These are phyloP conservation scores for Ophion slaviceki DNA, from an alignment of 2,888 invertebrate genomes.

Conservation along the genomic window DNA sequence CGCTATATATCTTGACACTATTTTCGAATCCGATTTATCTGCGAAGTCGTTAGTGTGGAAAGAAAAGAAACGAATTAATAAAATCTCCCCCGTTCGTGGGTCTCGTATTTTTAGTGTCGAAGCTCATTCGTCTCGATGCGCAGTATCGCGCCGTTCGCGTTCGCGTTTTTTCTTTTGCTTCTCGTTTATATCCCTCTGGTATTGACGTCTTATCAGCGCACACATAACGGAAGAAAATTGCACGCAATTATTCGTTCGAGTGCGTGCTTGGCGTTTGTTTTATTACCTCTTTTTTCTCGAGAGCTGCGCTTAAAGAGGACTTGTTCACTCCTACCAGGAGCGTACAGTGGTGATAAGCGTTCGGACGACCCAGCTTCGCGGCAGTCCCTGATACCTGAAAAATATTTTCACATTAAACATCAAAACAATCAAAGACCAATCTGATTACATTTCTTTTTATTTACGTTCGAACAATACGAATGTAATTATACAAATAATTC, in stretches of 20 bases:
- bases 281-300: conserved; percentile 91
- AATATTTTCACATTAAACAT: conserved; percentile 19
- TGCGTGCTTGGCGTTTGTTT: conserved; percentile 47
- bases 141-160: not conserved
- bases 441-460: not conserved
- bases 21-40: conserved; percentile 44
- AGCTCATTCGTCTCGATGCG: conserved; percentile 8
- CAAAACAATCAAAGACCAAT: not conserved
- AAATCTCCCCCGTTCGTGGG: conserved; percentile 33
- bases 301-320: conserved; percentile 88
- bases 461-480: not conserved
- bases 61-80: conserved; percentile 23
- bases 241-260: conserved; percentile 17
- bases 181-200: conserved; percentile 5
- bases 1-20: conserved; percentile 55
- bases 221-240: conserved; percentile 26
- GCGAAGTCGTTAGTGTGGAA: not conserved
- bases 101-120: conserved; percentile 30
- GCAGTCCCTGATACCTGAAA: conserved; percentile 97
- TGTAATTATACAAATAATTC: no score
- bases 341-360: conserved; percentile 99
- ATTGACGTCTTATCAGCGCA: conserved; percentile 26
- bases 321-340: conserved; percentile 95
- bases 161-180: conserved; percentile 1
- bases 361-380: conserved; percentile 93